Base-by-base conservation (phyloP, 2,797 vertebrate species). In the Melanotaenia maccullochi region DNA sequence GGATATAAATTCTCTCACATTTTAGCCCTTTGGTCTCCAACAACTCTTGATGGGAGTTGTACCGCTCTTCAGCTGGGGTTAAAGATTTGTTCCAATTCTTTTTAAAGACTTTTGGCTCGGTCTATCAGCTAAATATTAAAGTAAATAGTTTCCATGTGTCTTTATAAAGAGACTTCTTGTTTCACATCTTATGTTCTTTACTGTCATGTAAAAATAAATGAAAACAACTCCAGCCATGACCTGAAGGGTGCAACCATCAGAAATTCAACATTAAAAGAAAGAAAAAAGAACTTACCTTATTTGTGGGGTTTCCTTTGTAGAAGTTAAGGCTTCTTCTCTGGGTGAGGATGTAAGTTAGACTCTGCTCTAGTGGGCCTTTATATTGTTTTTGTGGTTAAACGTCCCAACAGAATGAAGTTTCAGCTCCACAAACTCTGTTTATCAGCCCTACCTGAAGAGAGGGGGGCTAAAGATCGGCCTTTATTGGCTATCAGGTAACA, bases 401-500 rank as follows among this genome's bases (percentile, higher is more conserved):
- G 36, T 32, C 40, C 68, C 9, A n/a, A 30, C 36, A 69, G 65
- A 77, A 61, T 22, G 8, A 77, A 6, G 68, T 40, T 65, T 24
- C 38, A n/a, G 63, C 30, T 33, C 28, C 58, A 8, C 25, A 38
- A 18, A 28, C 40, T 32, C 64, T 28, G 77, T 63, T 78, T 59
- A 78, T 71, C 51, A 62, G 62, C 25, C 51, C 20, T 7, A 44
- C 51, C 76, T 62, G 64, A 4, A 40, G 66, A 35, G 4, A 30
- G 58, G 38, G 36, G 35, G 35, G 35, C 9, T 13, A 13, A 4
- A n/a, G 32, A 55, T 47, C 68, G 33, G 16, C n/a, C 65, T 55
- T 68, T 24, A 76, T 67, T 78, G 83, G 83, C 70, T 79, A 55
- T 79, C 73, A 16, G 77, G 76, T 87, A 85, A 85, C 86, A 76